Base-by-base conservation (phyloP, 2,888 invertebrate genomes). In the Periphyllus acericola region DNA sequence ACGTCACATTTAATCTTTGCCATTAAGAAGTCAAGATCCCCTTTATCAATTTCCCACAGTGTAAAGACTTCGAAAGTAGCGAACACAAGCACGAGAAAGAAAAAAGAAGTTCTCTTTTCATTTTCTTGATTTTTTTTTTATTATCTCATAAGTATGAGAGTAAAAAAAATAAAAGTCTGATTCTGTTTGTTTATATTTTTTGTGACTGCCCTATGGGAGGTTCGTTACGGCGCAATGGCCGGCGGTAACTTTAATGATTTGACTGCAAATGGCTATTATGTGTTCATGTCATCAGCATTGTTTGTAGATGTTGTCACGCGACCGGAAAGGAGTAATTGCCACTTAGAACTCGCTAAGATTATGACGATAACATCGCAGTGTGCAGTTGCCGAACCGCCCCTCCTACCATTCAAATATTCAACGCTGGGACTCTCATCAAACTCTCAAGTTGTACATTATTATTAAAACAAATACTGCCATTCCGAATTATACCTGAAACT, bases 291-390 rank as follows among this genome's bases (percentile, higher is more conserved):
- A 74, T 87, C 87, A 66, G 29, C 74, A 66, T 60, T 87, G 74
- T 80, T 87, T 87, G 40, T 75, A 66, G 80, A 87, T 87, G 80
- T 80, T 87, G 72, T 87, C 87, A 60, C 32, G 25, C 40, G 34
- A 60, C 80, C 81, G 80, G 32, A 87, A 81, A 68, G 78, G 81
- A 75, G 55, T 71, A 81, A 74, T 75, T 74, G 32, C 80, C 87
- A 81, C 87, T 74, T 81, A 81, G 75, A 87, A 87, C 80, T 80
- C 80, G 21, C 81, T 72, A 87, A 80, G 80, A 87, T 80, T 87
- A 87, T 87, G 46, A 66, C 60, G 87, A 87, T 87, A 87, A 81
- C 80, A 72, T 80, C 60, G 21, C 71, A 40, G n/a, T 66, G 36
- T 72, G 72, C 36, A 79, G 72, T 60, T n/a, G 36, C 34, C 29